Evolutionary conservation across 1,140 invertebrate genomes (phyloP).

Genomic region (Listronotus oregonensis): DNA sequence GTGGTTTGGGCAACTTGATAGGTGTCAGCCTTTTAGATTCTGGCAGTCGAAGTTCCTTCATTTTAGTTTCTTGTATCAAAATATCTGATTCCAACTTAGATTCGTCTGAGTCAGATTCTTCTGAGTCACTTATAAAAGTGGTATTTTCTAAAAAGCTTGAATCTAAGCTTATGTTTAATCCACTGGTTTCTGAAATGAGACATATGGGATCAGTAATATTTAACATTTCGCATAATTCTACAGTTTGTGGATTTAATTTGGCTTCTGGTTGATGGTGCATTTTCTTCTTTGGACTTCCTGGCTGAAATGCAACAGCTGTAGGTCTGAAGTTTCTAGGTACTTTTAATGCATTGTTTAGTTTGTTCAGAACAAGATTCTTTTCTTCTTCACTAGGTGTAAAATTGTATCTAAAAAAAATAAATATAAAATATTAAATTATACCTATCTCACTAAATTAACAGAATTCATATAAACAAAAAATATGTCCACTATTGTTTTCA

Average conservation of each 20-base stretch:
- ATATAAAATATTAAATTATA: no score
- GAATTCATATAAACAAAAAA: no score
- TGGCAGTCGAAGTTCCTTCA: conserved; percentile 10
- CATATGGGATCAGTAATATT: conserved; percentile 76
- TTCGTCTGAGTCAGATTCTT: conserved; percentile 14
- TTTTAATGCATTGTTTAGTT: conserved; percentile 71
- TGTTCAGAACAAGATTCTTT: conserved; percentile 65
- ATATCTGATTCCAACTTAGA: conserved; percentile 12
- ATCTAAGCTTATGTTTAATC: conserved; percentile 31
- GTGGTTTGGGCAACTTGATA: conserved; percentile 18
- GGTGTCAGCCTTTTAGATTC: conserved; percentile 18
- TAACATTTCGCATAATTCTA: conserved; percentile 78
- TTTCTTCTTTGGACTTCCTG: conserved; percentile 52
- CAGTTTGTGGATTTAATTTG: conserved; percentile 81
- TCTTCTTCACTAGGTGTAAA: conserved; percentile 81
- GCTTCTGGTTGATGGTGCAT: conserved; percentile 56
- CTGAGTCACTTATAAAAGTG: conserved; percentile 36
- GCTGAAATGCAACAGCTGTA: conserved; percentile 70
- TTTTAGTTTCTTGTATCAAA: conserved; percentile 9
- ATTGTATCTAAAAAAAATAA: conserved; percentile 63
- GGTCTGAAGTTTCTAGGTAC: conserved; percentile 78
- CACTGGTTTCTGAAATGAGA: conserved; percentile 55
- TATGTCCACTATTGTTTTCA: no score
- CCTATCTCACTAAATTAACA: no score
- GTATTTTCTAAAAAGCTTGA: conserved; percentile 29